Conservation (phyloP, 2,797 vertebrate genomes). For the Cephalopachus bancanus region DNA sequence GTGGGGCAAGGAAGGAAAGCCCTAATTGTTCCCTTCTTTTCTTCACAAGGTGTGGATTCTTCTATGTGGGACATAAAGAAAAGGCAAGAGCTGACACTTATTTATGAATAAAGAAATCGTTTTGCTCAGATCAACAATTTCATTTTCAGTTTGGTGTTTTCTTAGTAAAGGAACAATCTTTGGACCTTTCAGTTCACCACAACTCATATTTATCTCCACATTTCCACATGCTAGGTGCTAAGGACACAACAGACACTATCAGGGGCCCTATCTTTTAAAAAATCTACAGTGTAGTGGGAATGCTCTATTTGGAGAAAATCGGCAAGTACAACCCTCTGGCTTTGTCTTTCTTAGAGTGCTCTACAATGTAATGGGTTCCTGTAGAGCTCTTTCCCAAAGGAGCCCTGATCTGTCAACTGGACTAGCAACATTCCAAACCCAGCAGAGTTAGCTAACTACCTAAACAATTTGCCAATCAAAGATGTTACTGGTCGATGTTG, state of each 20-base stretch:
- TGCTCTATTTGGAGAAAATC: neutral
- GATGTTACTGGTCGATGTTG: neutral
- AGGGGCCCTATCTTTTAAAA: neutral
- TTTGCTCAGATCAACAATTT: constrained; percentile 34
- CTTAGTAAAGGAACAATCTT: neutral
- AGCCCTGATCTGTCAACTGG: neutral
- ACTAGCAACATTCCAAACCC: neutral
- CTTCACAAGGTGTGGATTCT: neutral
- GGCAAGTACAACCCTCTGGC: neutral
- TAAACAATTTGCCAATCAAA: neutral
- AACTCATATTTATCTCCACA: neutral
- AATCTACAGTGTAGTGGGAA: neutral
- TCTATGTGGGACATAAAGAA: neutral
- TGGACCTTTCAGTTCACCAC: neutral
- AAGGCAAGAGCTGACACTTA: neutral
- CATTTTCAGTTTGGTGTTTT: neutral
- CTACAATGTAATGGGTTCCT: neutral
- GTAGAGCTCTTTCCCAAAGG: neutral
- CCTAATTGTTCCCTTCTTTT: neutral
- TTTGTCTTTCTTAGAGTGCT: neutral
- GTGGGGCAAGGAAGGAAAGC: neutral
- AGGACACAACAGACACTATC: neutral
- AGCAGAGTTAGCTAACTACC: neutral
- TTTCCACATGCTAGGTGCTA: neutral
- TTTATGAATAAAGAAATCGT: neutral